phyloP scores from a whole-genome alignment of 2,797 vertebrate species.

The Diglossa cyanea region DNA sequence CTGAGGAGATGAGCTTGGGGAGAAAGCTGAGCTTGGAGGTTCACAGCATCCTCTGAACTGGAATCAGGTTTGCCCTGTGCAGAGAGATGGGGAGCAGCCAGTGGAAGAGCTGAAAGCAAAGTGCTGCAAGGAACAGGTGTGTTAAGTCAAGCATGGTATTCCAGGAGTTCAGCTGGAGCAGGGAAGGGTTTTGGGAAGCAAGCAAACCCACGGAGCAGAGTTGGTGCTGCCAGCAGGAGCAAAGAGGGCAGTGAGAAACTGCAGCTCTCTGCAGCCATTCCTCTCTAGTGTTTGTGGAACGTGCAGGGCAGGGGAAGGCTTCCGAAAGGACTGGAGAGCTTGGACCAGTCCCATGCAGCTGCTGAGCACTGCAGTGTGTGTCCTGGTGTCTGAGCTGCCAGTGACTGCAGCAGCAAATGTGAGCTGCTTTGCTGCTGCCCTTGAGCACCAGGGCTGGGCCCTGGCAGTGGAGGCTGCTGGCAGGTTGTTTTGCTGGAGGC shows the following conservation, averaged over 20 bases:
- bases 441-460: not conserved
- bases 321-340: not conserved
- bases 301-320: accelerated
- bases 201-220: not conserved
- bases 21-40: not conserved
- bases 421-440: not conserved
- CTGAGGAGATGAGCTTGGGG: not conserved
- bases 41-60: not conserved
- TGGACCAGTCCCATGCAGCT: not conserved
- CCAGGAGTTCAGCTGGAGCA: not conserved
- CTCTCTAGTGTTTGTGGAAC: accelerated
- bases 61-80: not conserved
- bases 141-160: not conserved
- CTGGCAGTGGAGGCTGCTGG: not conserved
- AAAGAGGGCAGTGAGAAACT: not conserved
- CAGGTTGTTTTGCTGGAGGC: not conserved
- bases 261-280: not conserved
- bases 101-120: not conserved
- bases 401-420: not conserved
- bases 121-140: not conserved
- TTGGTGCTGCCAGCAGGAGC: accelerated
- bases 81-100: not conserved
- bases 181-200: not conserved
- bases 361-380: accelerated
- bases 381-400: not conserved